Percentiles rank a stretch among this genome's conserved stretches.
phyloP scores from a whole-genome alignment of 2,797 vertebrate species.

The Chaunax sp. region DNA sequence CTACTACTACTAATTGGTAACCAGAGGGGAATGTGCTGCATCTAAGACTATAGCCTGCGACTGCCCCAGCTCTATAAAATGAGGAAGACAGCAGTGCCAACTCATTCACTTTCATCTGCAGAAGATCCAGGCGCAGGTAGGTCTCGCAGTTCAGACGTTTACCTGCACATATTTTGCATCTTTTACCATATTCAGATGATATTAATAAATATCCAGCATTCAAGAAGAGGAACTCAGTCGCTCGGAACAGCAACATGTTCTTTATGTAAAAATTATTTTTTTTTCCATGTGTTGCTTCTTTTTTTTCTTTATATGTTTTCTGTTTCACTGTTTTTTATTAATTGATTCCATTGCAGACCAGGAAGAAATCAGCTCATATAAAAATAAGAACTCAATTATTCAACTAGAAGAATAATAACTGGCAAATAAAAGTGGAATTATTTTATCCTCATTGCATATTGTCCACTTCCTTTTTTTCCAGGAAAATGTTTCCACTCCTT shows the following conservation, averaged over 20 bases:
- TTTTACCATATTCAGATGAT: background rate
- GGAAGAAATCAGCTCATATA: background rate
- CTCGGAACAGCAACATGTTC: too few relatives aligned
- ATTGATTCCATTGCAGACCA: background rate
- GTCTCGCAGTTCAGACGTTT: background rate
- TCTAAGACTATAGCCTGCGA: background rate
- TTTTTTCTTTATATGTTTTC: background rate
- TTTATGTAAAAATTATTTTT: too few relatives aligned
- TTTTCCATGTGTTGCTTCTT: too few relatives aligned
- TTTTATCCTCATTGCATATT: background rate
- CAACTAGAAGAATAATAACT: background rate
- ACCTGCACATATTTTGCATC: background rate
- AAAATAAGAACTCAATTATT: background rate
- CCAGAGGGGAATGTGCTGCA: background rate
- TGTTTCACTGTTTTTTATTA: background rate
- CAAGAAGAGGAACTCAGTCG: too few relatives aligned
- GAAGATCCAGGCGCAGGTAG: slow-evolving; percentile 57
- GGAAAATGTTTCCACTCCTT: slow-evolving; percentile 67
- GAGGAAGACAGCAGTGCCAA: background rate
- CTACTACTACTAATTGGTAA: slow-evolving; percentile 13
- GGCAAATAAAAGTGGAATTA: background rate
- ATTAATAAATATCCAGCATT: background rate
- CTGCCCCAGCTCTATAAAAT: slow-evolving; percentile 57
- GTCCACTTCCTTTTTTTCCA: background rate
- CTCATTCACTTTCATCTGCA: slow-evolving; percentile 28